phyloP scores from a whole-genome alignment of 2,888 invertebrate genomes.

The Chrysomela aeneicollis region DNA sequence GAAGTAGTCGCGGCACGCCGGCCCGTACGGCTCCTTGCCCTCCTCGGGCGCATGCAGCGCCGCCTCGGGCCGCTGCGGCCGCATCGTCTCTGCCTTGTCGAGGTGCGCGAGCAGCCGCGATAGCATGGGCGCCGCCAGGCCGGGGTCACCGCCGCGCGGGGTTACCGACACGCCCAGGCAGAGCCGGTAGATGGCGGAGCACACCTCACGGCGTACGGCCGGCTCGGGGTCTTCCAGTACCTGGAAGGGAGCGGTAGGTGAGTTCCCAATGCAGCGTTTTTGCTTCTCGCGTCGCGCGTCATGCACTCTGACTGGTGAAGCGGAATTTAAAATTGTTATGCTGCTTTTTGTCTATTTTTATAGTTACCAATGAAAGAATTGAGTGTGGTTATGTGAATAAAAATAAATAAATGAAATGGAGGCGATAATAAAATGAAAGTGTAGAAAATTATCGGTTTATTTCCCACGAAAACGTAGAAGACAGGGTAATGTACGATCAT shows the following conservation, averaged over 20 bases:
- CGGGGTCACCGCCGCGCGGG: conserved; percentile 51
- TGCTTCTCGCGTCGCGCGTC: too few species aligned
- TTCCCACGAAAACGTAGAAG: too few species aligned
- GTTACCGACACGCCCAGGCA: conserved; percentile 73
- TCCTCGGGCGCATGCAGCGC: conserved; percentile 68
- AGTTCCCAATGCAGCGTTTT: too few species aligned
- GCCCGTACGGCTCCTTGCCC: conserved; percentile 94
- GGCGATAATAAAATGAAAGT: too few species aligned
- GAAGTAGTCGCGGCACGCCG: conserved; percentile 93
- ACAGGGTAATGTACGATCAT: too few species aligned
- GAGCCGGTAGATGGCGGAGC: conserved; percentile 89
- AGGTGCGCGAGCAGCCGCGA: conserved; percentile 83
- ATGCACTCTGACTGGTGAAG: too few species aligned
- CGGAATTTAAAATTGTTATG: too few species aligned
- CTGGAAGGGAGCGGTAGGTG: conserved; percentile 26
- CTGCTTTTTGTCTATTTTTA: too few species aligned
- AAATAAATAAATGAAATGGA: too few species aligned
- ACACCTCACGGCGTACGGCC: conserved; percentile 87
- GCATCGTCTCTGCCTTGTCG: conserved; percentile 86
- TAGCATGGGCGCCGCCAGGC: conserved; percentile 79
- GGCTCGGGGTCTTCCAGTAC: conserved; percentile 93
- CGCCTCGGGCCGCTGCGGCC: conserved; percentile 66
- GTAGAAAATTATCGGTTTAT: too few species aligned
- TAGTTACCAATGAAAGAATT: too few species aligned
- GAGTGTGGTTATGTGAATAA: too few species aligned